Evolutionary conservation across 2,888 invertebrate species (phyloP).

Genomic region (Gibbula magus): DNA sequence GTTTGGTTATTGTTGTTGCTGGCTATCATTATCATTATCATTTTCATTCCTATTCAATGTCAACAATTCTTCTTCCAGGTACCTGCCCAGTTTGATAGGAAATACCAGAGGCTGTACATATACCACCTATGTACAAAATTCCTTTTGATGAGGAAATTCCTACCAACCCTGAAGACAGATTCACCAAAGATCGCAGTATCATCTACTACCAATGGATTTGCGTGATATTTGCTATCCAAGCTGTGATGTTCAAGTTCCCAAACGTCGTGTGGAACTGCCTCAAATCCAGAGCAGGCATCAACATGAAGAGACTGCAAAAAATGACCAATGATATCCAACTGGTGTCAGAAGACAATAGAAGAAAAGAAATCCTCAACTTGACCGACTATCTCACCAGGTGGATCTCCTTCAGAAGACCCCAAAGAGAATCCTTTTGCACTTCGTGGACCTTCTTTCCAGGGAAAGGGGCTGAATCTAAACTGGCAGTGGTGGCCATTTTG

Average conservation of each 20-base stretch:
- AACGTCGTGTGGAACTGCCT: not conserved
- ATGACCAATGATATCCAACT: not conserved
- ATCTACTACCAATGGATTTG: not conserved
- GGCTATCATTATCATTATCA: no score
- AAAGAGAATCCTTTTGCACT: not conserved
- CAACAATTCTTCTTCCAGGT: not conserved
- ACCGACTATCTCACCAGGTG: not conserved
- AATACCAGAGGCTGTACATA: not conserved
- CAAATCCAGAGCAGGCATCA: not conserved
- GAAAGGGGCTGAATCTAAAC: not conserved
- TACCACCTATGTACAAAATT: not conserved
- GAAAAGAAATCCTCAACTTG: not conserved
- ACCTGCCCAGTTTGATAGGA: not conserved
- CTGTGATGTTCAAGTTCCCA: not conserved
- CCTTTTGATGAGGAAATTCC: not conserved
- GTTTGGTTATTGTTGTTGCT: no score
- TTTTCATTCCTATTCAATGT: no score
- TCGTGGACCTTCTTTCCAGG: not conserved
- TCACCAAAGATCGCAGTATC: not conserved
- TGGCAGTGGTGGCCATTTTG: not conserved
- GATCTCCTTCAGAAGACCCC: not conserved
- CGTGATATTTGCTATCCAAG: not conserved
- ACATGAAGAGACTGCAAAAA: not conserved
- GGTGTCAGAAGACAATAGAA: not conserved
- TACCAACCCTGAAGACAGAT: not conserved